Base-by-base conservation (phyloP, 2,113 vertebrate species). In the Calonectris borealis region DNA sequence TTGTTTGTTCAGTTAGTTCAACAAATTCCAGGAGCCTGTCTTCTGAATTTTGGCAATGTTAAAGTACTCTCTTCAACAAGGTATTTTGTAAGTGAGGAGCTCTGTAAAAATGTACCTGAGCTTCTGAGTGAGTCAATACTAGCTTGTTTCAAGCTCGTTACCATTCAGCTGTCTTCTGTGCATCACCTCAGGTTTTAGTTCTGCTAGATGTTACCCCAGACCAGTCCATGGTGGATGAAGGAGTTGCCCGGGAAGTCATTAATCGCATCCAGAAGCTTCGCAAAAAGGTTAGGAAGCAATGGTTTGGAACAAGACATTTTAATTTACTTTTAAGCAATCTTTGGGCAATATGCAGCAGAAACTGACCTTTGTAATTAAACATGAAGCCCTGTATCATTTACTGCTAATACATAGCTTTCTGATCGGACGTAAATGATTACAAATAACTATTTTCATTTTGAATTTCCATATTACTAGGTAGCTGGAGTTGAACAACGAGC, bases 191-290 rank as follows among this genome's bases (percentile, higher is more conserved):
- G 99, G 99, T 98, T 57, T 97, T 99, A 89, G 98, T 99, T 92
- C 98, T 99, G 73, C 94, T 99, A 66, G 99, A 99, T 52, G 97
- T 99, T 86, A 98, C 98, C 32, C 99, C 99, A 8, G 99, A 99
- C 97, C 99, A 99, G 97, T 98, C 99, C 61, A 99, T 99, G 99
- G 95, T 99, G 73, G 99, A 99, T 89, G 99, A 99, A 97, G 99
- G 99, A 10, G 99, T 99, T 91, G 99, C 99, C 70, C 98, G 99
- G 52, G 99, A 99, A 73, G 99, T 99, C 95, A 99, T 99, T 95
- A 99, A 99, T 97, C 99, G 99, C 93, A 99, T 99, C 95, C 99
- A 99, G 98, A 99, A 99, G 94, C 99, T 99, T 80, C 99, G 99
- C 55, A 99, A 99, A 97, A 99, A 99, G 99, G 99, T 99, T 64